Evolutionary conservation across 2,888 invertebrate genomes (phyloP).

Genomic region (Diarsia brunnea): DNA sequence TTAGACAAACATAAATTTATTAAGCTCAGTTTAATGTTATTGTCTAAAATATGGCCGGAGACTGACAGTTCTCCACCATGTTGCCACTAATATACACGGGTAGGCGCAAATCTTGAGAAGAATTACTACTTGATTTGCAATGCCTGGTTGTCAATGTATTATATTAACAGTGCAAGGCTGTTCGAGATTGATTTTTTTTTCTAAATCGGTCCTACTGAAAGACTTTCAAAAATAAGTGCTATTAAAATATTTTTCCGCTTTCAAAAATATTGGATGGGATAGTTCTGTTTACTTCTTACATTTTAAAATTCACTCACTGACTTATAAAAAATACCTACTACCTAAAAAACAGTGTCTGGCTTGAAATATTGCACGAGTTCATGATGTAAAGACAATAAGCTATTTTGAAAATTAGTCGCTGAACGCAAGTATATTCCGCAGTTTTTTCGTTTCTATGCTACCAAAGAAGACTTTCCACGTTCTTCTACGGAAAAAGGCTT

Average conservation of each 20-base stretch:
- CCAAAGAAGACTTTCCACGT: too few species aligned
- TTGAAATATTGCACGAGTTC: too few species aligned
- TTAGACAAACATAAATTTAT: constrained; percentile 64
- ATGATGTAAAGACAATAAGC: too few species aligned
- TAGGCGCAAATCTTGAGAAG: constrained; percentile 38
- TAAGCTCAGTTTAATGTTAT: constrained; percentile 56
- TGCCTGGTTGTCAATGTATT: constrained; percentile 6
- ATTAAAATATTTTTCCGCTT: too few species aligned
- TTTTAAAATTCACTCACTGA: not conserved
- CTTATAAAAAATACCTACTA: too few species aligned
- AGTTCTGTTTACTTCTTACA: too few species aligned
- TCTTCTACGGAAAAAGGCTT: too few species aligned
- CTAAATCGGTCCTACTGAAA: not conserved
- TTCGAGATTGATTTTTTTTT: constrained; percentile 13
- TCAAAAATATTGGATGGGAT: too few species aligned
- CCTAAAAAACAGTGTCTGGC: too few species aligned
- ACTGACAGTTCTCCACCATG: constrained; percentile 35
- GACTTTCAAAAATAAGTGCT: not conserved
- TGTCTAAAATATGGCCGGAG: constrained; percentile 55
- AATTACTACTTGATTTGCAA: constrained; percentile 53
- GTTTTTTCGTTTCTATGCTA: too few species aligned
- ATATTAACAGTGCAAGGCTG: constrained; percentile 26
- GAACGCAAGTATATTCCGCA: not conserved
- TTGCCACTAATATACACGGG: constrained; percentile 38
- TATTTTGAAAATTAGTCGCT: too few species aligned